phyloP scores from a whole-genome alignment of 2,113 vertebrate species.

The Cinclus mexicanus region DNA sequence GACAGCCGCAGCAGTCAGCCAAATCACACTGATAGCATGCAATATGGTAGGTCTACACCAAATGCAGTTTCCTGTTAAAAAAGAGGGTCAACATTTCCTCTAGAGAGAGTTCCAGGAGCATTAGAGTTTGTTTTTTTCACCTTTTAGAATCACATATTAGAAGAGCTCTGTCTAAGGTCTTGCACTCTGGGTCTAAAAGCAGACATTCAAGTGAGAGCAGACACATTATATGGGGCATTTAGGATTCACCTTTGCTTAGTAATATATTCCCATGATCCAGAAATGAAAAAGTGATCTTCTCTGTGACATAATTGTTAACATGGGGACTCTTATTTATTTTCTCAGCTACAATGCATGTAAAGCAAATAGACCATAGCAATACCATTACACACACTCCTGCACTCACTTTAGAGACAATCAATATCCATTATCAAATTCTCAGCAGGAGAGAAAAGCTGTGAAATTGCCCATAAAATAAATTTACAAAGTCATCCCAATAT shows the following conservation, averaged over 20 bases:
- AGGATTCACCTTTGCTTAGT: background rate
- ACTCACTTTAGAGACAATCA: conserved; percentile 62
- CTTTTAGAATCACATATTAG: background rate
- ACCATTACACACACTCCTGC: conserved; percentile 62
- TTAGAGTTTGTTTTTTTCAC: rapidly evolving
- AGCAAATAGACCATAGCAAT: conserved; percentile 60
- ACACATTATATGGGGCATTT: background rate
- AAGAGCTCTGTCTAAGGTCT: background rate
- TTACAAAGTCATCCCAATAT: conserved; percentile 40
- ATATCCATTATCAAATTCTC: conserved; percentile 69
- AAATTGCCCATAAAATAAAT: conserved; percentile 66
- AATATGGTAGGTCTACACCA: background rate
- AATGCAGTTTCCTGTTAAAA: background rate
- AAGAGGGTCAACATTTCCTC: background rate
- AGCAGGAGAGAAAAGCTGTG: conserved; percentile 42
- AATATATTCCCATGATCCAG: background rate
- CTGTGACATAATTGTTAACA: conserved; percentile 50
- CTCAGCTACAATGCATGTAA: conserved; percentile 48
- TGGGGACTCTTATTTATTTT: conserved; percentile 57
- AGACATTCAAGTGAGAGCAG: background rate
- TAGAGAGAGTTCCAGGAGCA: background rate
- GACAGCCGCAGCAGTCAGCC: background rate
- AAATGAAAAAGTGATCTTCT: conserved; percentile 15
- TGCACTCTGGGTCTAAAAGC: background rate
- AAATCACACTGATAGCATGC: background rate